Base-by-base conservation (phyloP, 2,113 vertebrate genomes). In the Alces alces region DNA sequence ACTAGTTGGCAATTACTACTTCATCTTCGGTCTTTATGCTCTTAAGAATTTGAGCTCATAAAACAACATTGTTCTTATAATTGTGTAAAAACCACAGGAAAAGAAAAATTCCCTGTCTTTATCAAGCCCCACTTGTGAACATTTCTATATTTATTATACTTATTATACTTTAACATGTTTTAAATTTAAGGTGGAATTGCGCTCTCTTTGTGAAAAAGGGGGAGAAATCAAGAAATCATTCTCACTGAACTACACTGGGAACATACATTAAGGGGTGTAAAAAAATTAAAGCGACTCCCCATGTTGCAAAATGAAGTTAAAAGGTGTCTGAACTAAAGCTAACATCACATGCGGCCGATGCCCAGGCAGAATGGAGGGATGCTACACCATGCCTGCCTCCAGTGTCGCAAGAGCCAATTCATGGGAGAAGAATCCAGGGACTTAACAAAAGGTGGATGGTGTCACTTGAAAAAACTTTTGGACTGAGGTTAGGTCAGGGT, bases 1-100 rank as follows among this genome's bases (percentile, higher is more conserved):
- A 97, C 83, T 76, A 97, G 96, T 97, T 98, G 3, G n/a, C 78
- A 98, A 98, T 98, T 98, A 95, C 64, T 94, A 96, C 39, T 98
- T 98, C 92, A 90, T 92, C 64, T 97, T 97, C 4, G 58, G n/a
- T 97, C 96, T 98, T 97, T 91, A 98, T 73, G 61, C 92, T 97
- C 3, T 97, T 96, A 96, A 96, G 96, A 97, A 96, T 98, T 97
- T 95, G 94, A 98, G 97, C 78, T 96, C 57, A 93, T 97, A 93
- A 98, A 98, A 98, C 28, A 95, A 97, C 30, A 97, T 33, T 96
- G 87, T 97, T 98, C 84, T 98, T 89, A 95, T 50, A 95, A 83
- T 84, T 98, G 92, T 95, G 90, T 91, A 96, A 98, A 98, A 98
- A 97, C 43, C 83, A 80, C 45, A 91, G 60, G 78, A 82, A 97